Conservation (phyloP, 2,113 vertebrate genomes). For the Datnioides undecimradiatus region DNA sequence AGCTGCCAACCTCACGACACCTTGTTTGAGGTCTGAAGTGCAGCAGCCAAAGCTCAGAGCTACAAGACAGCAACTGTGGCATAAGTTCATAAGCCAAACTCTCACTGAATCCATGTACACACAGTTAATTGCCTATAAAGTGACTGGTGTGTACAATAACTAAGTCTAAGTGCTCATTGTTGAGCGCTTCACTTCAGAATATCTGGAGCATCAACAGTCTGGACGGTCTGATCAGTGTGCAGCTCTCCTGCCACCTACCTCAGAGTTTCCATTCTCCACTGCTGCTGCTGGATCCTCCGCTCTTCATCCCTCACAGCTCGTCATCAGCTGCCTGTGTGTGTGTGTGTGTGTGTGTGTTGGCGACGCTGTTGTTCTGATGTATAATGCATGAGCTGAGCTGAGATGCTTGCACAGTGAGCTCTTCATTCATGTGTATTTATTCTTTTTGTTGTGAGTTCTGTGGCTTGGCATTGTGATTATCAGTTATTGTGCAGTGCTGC, state of each 20-base stretch:
- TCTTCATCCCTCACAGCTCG: constrained; percentile 40
- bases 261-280: background rate
- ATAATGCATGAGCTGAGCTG: constrained; percentile 55
- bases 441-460: constrained; percentile 9
- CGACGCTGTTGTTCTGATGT: constrained; percentile 42
- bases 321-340: constrained; percentile 47
- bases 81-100: too few relatives aligned
- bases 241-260: constrained; percentile 21
- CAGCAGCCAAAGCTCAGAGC: too few relatives aligned
- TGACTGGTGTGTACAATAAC: too few relatives aligned
- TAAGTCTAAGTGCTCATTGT: background rate
- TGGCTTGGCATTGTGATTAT: constrained; percentile 26
- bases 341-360: constrained; percentile 19
- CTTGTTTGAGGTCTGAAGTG: too few relatives aligned
- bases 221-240: background rate
- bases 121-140: too few relatives aligned
- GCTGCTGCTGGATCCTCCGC: constrained; percentile 12
- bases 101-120: too few relatives aligned
- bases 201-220: background rate
- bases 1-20: too few relatives aligned
- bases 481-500: background rate
- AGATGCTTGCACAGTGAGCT: constrained; percentile 9
- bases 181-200: background rate
- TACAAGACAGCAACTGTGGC: too few relatives aligned
- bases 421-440: constrained; percentile 14